Evolutionary conservation across 2,113 vertebrate genomes (phyloP).

Genomic region (Paratilapia polleni): DNA sequence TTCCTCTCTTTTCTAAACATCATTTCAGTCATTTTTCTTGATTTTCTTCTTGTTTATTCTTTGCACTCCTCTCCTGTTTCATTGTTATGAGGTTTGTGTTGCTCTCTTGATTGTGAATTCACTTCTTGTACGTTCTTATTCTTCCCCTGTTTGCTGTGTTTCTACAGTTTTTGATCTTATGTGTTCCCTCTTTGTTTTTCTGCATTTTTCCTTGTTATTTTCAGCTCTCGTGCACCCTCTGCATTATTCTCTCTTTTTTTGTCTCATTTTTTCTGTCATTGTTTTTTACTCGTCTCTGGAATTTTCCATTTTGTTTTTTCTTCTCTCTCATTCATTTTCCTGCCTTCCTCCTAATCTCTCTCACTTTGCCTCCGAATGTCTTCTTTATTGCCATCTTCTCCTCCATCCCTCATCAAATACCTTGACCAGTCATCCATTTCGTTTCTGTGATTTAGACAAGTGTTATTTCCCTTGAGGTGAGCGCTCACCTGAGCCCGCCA

Average conservation of each 20-base stretch:
- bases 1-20: not conserved
- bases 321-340: not conserved
- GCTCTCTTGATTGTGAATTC: not conserved
- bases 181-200: not conserved
- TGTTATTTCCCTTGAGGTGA: constrained; percentile 52
- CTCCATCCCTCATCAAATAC: not conserved
- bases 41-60: not conserved
- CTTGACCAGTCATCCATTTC: constrained; percentile 22
- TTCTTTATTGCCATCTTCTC: not conserved
- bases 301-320: not conserved
- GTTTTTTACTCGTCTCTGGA: not conserved
- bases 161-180: constrained; percentile 3
- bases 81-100: not conserved
- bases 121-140: not conserved
- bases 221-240: not conserved
- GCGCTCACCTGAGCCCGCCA: constrained; percentile 31
- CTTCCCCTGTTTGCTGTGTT: not conserved
- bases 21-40: not conserved
- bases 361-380: not conserved
- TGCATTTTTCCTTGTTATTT: not conserved
- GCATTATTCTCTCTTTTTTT: not conserved
- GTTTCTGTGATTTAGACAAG: constrained; percentile 29
- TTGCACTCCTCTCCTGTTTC: not conserved
- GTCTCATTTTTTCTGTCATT: not conserved
- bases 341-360: not conserved